A percentile compares a stretch with the other conserved stretches of the same genome.
Conservation (phyloP, 2,113 vertebrate species). For the Tichodroma muraria region DNA sequence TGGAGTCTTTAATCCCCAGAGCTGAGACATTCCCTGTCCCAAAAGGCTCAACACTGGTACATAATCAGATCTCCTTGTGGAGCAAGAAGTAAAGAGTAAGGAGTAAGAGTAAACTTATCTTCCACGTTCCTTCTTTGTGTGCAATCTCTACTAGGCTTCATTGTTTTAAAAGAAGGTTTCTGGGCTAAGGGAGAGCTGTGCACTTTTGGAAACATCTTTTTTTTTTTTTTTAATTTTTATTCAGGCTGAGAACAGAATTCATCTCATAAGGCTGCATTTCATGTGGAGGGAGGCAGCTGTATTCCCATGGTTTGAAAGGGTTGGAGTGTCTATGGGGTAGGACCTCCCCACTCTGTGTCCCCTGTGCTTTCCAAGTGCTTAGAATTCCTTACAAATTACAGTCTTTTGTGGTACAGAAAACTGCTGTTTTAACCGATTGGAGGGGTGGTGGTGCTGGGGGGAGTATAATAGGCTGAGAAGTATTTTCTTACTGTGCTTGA, state of each 20-base stretch:
- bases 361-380: slow-evolving; percentile 31
- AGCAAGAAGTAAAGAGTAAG: too few relatives aligned
- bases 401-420: slow-evolving; percentile 21
- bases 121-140: background rate
- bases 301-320: slow-evolving; percentile 39
- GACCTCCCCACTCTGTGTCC: slow-evolving; percentile 1
- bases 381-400: slow-evolving; percentile 54
- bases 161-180: background rate
- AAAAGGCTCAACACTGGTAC: background rate
- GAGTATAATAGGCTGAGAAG: slow-evolving; percentile 20
- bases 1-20: background rate
- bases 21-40: background rate
- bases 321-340: background rate
- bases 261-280: background rate
- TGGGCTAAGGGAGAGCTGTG: background rate
- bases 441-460: background rate
- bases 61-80: background rate
- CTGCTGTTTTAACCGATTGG: slow-evolving; percentile 17
- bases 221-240: background rate
- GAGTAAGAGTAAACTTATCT: background rate
- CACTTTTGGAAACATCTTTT: background rate
- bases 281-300: background rate
- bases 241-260: background rate
- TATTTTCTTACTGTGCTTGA: slow-evolving; percentile 4
- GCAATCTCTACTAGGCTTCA: background rate